Evolutionary conservation across 2,113 vertebrate genomes (phyloP), one percentile per base, ranked within the genome.

Genomic region (Hipposideros armiger): DNA sequence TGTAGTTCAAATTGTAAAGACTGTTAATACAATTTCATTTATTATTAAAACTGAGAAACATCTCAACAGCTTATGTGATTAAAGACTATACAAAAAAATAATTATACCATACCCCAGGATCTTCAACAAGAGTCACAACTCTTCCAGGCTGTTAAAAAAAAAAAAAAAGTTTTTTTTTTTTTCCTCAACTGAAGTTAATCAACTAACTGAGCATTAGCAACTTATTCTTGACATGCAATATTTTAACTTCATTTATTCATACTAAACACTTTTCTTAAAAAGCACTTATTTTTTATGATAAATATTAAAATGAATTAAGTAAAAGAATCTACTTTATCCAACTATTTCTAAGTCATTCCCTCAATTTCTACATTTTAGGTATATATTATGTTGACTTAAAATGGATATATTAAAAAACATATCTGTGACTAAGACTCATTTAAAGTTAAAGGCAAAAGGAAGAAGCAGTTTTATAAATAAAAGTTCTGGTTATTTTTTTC

Each of bases 61-160:
- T 60, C 17, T 78, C 42, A 94, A 95, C 17, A 93, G 62, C 84
- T 96, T 64, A 93, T 67, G 70, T 30, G 0, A 87, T 70, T 82
- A 96, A 87, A 89, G 81, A 56, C 52, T 86, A 92, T 84, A 96
- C 50, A 96, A 92, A 97, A 95, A 84, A 70, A 91, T 81, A 95
- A 42, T 89, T 92, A 91, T 98, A 98, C 96, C 98, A 66, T 98
- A 99, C 99, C 99, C 99, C 99, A 76, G 99, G 99, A 94, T 99
- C 99, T 98, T 99, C 99, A 97, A 99, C 98, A 88, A 99, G 99
- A 83, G 99, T 99, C 97, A 99, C 99, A 93, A 99, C 99, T 98
- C 99, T 99, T 96, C 99, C 99, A 96, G 99, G 99, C 99, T 99
- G 98, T 96, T 97, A 62, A 54, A 64, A 6, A 76, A 66, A 67